Evolutionary conservation across 2,113 vertebrate genomes (phyloP).

Genomic region (Callipepla californica): DNA sequence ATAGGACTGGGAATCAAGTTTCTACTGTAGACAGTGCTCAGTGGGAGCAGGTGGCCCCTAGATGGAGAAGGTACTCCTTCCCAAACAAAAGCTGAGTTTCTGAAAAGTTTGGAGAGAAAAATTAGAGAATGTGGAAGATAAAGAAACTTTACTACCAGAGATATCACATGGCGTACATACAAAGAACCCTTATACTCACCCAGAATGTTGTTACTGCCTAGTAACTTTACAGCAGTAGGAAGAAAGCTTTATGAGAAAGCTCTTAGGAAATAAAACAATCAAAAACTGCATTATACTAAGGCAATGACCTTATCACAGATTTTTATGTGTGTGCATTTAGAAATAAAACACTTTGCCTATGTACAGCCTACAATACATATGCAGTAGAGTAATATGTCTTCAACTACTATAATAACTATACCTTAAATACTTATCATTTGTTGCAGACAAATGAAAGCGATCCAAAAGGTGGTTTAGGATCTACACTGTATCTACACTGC

Average conservation of each 20-base stretch:
- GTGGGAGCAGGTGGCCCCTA: background rate
- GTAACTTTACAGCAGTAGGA: background rate
- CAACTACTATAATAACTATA: background rate
- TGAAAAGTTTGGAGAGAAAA: background rate
- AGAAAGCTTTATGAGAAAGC: background rate
- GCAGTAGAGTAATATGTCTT: background rate
- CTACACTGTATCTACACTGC: background rate
- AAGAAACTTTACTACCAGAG: background rate
- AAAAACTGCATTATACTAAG: background rate
- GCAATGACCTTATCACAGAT: background rate
- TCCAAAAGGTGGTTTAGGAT: background rate
- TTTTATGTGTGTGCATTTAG: background rate
- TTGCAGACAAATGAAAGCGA: background rate
- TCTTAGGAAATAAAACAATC: background rate
- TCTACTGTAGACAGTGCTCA: background rate
- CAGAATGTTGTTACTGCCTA: background rate
- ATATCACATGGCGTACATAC: background rate
- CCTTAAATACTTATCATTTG: background rate
- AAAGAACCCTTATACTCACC: background rate
- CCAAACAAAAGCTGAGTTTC: background rate
- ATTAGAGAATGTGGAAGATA: accelerated
- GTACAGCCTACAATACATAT: background rate
- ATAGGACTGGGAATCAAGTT: background rate
- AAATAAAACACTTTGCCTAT: background rate
- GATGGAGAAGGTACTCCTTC: background rate